Evolutionary conservation across 2,888 invertebrate species (phyloP).

Genomic region (Brenthis daphne): DNA sequence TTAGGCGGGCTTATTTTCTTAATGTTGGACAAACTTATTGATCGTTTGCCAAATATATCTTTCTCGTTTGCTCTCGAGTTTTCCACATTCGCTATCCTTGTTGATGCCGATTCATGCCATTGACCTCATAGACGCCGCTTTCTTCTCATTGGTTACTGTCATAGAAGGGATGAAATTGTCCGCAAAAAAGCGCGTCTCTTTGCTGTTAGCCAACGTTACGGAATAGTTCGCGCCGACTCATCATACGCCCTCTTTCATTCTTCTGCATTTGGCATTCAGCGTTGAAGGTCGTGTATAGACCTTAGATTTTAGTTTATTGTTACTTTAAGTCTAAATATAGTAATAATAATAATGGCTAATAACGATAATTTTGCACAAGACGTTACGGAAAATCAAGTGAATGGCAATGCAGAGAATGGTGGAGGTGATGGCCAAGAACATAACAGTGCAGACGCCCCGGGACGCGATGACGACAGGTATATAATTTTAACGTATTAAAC

Average conservation of each 20-base stretch:
- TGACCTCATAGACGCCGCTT: conserved; percentile 58
- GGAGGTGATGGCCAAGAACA: conserved; percentile 87
- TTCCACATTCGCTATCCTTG: conserved; percentile 44
- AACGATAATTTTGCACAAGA: conserved; percentile 91
- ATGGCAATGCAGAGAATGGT: conserved; percentile 84
- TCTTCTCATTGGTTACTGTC: conserved; percentile 57
- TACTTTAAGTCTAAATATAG: conserved; percentile 80
- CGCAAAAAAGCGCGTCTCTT: conserved; percentile 47
- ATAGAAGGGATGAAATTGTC: conserved; percentile 48
- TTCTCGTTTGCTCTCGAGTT: conserved; percentile 44
- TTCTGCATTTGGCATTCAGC: conserved; percentile 80
- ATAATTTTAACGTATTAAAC: conserved; percentile 18
- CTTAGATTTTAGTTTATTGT: conserved; percentile 75
- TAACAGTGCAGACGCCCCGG: conserved; percentile 88
- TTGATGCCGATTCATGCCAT: conserved; percentile 58
- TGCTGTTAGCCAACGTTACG: conserved; percentile 44
- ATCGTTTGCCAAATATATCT: conserved; percentile 51
- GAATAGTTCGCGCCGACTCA: conserved; percentile 49
- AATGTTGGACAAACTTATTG: conserved; percentile 58
- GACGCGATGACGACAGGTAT: conserved; percentile 92
- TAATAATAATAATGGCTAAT: conserved; percentile 84
- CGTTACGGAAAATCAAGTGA: conserved; percentile 86
- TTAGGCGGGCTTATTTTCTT: conserved; percentile 47
- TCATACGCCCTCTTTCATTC: conserved; percentile 63
- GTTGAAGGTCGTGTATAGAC: conserved; percentile 77